phyloP scores from a whole-genome alignment of 2,888 invertebrate species.

The Dione vanillae region DNA sequence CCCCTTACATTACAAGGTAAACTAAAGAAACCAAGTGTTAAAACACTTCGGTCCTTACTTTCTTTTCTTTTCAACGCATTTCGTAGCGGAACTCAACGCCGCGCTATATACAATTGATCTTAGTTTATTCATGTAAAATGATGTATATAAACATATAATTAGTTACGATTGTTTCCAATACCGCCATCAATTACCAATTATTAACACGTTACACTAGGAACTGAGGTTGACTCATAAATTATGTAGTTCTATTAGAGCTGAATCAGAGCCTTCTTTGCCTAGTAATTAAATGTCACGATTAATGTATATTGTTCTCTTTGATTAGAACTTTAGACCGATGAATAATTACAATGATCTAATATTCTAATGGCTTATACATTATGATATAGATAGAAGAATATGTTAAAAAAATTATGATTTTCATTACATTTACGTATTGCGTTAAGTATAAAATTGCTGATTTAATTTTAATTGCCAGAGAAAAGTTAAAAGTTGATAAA shows the following conservation, averaged over 20 bases:
- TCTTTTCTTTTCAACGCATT: too few species aligned
- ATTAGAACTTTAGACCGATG: conserved; percentile 26
- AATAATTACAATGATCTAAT: conserved; percentile 33
- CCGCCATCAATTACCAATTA: conserved; percentile 43
- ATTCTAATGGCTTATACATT: conserved; percentile 6
- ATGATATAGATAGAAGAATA: background rate
- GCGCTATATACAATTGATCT: background rate
- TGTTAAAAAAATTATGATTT: background rate
- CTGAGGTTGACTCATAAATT: conserved; percentile 46
- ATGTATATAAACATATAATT: background rate
- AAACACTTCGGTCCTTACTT: too few species aligned
- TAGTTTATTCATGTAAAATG: background rate
- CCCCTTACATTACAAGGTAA: too few species aligned
- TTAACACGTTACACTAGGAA: conserved; percentile 39
- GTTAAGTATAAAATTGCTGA: background rate
- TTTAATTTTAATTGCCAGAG: background rate
- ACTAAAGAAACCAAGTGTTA: too few species aligned
- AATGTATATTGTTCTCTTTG: conserved; percentile 36
- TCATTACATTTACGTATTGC: background rate
- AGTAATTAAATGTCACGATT: conserved; percentile 41
- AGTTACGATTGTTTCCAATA: conserved; percentile 21
- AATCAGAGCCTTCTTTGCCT: conserved; percentile 46
- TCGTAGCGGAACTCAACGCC: too few species aligned
- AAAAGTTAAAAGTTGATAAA: background rate
- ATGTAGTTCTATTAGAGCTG: conserved; percentile 48